These are phyloP conservation scores for Leptinotarsa rubiginosa DNA, from an alignment of 2,888 invertebrate genomes.

Conservation along the genomic window DNA sequence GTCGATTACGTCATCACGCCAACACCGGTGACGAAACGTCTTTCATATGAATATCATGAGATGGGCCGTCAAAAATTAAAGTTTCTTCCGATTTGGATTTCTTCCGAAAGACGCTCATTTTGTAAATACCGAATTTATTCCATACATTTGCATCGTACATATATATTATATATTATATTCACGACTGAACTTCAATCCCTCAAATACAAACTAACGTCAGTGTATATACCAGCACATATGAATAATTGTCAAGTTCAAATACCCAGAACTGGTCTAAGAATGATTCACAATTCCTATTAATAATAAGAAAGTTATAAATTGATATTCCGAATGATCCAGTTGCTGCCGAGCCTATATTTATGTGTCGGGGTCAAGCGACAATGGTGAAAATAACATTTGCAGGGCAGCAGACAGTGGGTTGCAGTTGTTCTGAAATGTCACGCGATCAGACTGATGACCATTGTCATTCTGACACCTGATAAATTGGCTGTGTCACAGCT, in stretches of 20 bases:
- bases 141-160: too few relatives aligned
- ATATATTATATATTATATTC: too few relatives aligned
- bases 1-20: too few relatives aligned
- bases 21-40: too few relatives aligned
- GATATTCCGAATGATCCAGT: constrained; percentile 9
- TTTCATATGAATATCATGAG: too few relatives aligned
- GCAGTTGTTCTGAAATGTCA: constrained; percentile 54
- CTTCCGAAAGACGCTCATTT: too few relatives aligned
- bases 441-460: constrained; percentile 57
- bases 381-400: constrained; percentile 51
- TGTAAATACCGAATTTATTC: too few relatives aligned
- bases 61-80: too few relatives aligned
- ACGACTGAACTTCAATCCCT: too few relatives aligned
- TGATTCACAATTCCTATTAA: not conserved
- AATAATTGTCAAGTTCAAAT: not conserved
- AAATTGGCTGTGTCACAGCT: constrained; percentile 53
- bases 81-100: too few relatives aligned
- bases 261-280: not conserved
- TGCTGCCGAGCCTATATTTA: constrained; percentile 38
- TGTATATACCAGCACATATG: not conserved
- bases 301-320: constrained; percentile 5
- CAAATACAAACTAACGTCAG: too few relatives aligned
- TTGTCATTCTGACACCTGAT: constrained; percentile 61
- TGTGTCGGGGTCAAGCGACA: constrained; percentile 46
- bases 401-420: constrained; percentile 44